Evolutionary conservation across 1,140 invertebrate species (phyloP), one percentile per base, ranked within the genome.

Genomic region (Plodia interpunctella): DNA sequence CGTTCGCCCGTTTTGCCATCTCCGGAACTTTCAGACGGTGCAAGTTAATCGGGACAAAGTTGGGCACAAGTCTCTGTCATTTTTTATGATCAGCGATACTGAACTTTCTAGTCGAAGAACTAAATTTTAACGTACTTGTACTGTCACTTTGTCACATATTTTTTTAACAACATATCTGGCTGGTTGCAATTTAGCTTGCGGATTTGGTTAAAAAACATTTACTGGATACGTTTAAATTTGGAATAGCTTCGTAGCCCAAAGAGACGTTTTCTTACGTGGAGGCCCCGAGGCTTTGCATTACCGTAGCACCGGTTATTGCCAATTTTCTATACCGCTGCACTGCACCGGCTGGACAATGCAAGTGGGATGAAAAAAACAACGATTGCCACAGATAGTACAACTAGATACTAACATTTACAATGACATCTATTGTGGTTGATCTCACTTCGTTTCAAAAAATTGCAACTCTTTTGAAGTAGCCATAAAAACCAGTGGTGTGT

Each of bases 271-370:
- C 19, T 53, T 25, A 21, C 18, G 21, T 53, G 51, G 21, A 53
- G 20, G 19, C 4, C 21, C 51, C 21, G 21, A 25, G 21, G 21
- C 21, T 20, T 17, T 19, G 20, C 51, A 53, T 21, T 32, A 32
- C 30, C 1, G 51, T 20, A 53, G 13, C 20, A 53, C 9, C 51
- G 61, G 57, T 63, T 72, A 75, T 75, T 72, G 70, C 44, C 70
- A 75, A 75, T 75, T 75, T 75, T 75, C 73, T 72, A 70, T 70
- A 63, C 64, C 57, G 59, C 18, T 70, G 67, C 66, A 59, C 70
- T 15, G 60, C 51, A n/a, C 18, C 49, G 4, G 3, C 11, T 20
- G 49, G 49, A 51, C 49, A 51, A 19, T 8, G 9, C 49, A 20
- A 51, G 19, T 51, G 0, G 18, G n/a, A 49, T 9, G 18, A 20